A percentile compares a stretch with the other conserved stretches of the same genome.
Evolutionary conservation across 2,888 invertebrate genomes (phyloP).

Genomic region (Chrysolina haemoptera): DNA sequence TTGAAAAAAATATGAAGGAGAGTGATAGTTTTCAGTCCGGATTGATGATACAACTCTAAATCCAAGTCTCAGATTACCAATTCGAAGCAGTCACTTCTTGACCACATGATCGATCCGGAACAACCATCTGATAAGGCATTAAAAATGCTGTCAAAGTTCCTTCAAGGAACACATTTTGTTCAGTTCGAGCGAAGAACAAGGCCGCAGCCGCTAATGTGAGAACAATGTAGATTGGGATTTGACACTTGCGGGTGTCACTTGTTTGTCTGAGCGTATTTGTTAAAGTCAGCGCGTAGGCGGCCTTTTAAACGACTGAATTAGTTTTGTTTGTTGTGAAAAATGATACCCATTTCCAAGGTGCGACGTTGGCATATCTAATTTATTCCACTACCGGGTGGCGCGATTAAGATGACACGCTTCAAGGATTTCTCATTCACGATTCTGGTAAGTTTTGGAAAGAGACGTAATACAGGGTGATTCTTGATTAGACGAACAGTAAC

Average conservation of each 20-base stretch:
- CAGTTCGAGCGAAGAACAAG: neutral
- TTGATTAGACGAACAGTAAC: too few relatives aligned
- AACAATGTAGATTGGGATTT: constrained; percentile 12
- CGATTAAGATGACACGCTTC: neutral
- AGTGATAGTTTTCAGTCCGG: neutral
- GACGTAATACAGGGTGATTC: too few relatives aligned
- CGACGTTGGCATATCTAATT: neutral
- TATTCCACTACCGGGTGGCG: constrained; percentile 19
- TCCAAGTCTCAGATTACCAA: constrained; percentile 2
- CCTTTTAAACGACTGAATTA: constrained; percentile 14
- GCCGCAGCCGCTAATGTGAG: constrained; percentile 15
- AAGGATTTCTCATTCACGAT: neutral
- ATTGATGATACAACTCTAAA: neutral
- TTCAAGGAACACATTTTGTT: constrained; percentile 7
- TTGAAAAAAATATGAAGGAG: too few relatives aligned
- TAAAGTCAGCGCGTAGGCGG: constrained; percentile 4
- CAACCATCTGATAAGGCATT: constrained; percentile 1
- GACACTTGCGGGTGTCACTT: constrained; percentile 8
- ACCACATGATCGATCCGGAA: neutral
- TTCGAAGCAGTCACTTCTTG: neutral
- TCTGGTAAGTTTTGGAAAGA: too few relatives aligned
- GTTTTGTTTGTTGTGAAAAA: constrained; percentile 17
- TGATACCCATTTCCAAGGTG: neutral
- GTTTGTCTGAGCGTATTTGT: constrained; percentile 15
- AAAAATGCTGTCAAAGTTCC: constrained; percentile 14